A percentile compares a stretch with the other conserved stretches of the same genome.
Evolutionary conservation across 2,888 invertebrate genomes (phyloP).

Genomic region (Dasypogon diadema): DNA sequence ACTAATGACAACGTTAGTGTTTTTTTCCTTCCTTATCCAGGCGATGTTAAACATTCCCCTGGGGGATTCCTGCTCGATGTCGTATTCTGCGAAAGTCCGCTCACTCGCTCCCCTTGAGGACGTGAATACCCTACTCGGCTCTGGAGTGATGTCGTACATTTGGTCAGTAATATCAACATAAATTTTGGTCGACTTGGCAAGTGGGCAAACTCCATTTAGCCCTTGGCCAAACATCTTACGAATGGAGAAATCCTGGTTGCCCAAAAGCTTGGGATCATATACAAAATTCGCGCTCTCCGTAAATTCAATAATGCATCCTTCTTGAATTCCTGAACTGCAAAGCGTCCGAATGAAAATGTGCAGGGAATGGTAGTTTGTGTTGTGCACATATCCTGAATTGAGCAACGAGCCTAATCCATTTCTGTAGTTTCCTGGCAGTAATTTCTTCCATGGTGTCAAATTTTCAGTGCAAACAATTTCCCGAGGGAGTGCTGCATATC

Average conservation of each 20-base stretch:
- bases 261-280: constrained; percentile 77
- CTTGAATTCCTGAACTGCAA: constrained; percentile 73
- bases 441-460: constrained; percentile 97
- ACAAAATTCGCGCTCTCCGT: constrained; percentile 89
- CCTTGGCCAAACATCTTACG: constrained; percentile 89
- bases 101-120: constrained; percentile 79
- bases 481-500: constrained; percentile 92
- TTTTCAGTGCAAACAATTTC: constrained; percentile 99
- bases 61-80: constrained; percentile 70
- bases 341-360: constrained; percentile 86
- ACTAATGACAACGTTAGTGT: constrained; percentile 68
- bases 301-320: constrained; percentile 79
- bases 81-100: constrained; percentile 78
- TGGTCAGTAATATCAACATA: constrained; percentile 83
- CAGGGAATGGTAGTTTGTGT: constrained; percentile 92
- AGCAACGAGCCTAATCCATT: constrained; percentile 88
- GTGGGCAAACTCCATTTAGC: constrained; percentile 83
- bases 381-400: constrained; percentile 91
- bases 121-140: constrained; percentile 72
- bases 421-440: constrained; percentile 94
- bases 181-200: constrained; percentile 82
- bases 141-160: constrained; percentile 75
- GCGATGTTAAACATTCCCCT: constrained; percentile 78
- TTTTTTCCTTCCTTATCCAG: constrained; percentile 65
- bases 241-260: constrained; percentile 83